Percentiles rank a stretch among this genome's conserved stretches.
These are phyloP conservation scores for Xanthorhoe designata DNA, from an alignment of 2,888 invertebrate genomes.

Conservation along the genomic window DNA sequence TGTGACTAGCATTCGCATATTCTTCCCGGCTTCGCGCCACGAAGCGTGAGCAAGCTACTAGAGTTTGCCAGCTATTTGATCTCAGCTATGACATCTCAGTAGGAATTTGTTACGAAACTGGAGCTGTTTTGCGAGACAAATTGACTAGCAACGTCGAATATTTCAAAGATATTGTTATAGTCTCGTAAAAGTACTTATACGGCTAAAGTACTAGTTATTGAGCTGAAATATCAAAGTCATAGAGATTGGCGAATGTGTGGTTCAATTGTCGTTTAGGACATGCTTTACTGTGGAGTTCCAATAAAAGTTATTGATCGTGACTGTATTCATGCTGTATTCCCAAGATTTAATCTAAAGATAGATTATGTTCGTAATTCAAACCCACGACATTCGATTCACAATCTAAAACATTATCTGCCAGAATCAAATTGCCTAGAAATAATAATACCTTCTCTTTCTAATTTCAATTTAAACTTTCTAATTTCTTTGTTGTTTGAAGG, in stretches of 20 bases:
- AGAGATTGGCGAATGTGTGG: slow-evolving; percentile 1
- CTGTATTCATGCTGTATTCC: too few species aligned
- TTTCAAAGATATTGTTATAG: slow-evolving; percentile 33
- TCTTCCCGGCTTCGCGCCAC: too few species aligned
- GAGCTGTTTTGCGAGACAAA: slow-evolving; percentile 33
- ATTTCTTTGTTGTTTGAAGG: slow-evolving; percentile 3
- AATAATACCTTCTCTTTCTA: background rate
- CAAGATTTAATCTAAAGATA: too few species aligned
- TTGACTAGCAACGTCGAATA: slow-evolving; percentile 28
- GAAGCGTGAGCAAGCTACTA: too few species aligned
- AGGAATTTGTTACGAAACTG: slow-evolving; percentile 33
- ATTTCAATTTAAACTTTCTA: slow-evolving; percentile 1
- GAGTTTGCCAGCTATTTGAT: background rate
- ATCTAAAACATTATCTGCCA: too few species aligned
- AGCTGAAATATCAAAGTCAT: background rate
- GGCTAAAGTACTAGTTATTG: background rate
- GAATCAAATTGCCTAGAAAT: background rate
- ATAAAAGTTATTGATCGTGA: too few species aligned
- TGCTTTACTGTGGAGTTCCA: too few species aligned
- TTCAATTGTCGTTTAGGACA: background rate
- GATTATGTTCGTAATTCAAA: too few species aligned
- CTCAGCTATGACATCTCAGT: slow-evolving; percentile 11
- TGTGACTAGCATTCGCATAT: too few species aligned
- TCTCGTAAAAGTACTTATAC: slow-evolving; percentile 19
- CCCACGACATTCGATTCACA: too few species aligned